Percentiles rank a stretch among this genome's conserved stretches.
Evolutionary conservation across 1,140 invertebrate species (phyloP).

Genomic region (Magallana gigas): DNA sequence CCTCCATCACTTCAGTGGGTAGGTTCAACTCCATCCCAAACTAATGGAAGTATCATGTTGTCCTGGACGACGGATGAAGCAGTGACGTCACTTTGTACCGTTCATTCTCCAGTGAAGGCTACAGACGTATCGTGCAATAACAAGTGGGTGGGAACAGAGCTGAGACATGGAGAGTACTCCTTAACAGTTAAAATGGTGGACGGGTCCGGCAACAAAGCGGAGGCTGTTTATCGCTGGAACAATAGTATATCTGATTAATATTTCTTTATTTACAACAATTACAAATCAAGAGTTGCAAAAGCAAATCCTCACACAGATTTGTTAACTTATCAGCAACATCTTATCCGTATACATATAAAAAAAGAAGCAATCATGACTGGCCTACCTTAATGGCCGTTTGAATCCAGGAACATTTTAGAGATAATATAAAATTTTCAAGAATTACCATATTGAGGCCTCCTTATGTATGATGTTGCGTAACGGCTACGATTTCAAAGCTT

Average conservation of each 20-base stretch:
- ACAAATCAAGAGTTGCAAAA: no score
- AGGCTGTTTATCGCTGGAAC: neutral
- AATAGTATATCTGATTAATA: neutral
- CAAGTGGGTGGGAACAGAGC: neutral
- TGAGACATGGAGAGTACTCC: neutral
- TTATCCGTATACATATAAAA: no score
- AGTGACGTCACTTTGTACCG: slow-evolving; percentile 15
- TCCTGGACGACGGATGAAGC: neutral
- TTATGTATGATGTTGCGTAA: no score
- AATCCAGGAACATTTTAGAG: no score
- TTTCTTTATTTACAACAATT: no score
- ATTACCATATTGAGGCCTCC: no score
- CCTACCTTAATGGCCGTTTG: no score
- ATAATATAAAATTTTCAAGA: no score
- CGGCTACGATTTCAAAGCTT: no score
- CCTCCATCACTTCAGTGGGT: neutral
- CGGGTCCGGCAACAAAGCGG: neutral
- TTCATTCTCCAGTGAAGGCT: neutral
- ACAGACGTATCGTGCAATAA: neutral
- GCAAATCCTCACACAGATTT: no score
- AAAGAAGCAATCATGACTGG: no score
- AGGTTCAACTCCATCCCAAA: neutral
- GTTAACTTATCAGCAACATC: no score
- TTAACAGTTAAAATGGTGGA: slow-evolving; percentile 8
- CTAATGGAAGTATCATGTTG: neutral